phyloP scores from a whole-genome alignment of 2,797 vertebrate species.

The Champsocephalus esox region DNA sequence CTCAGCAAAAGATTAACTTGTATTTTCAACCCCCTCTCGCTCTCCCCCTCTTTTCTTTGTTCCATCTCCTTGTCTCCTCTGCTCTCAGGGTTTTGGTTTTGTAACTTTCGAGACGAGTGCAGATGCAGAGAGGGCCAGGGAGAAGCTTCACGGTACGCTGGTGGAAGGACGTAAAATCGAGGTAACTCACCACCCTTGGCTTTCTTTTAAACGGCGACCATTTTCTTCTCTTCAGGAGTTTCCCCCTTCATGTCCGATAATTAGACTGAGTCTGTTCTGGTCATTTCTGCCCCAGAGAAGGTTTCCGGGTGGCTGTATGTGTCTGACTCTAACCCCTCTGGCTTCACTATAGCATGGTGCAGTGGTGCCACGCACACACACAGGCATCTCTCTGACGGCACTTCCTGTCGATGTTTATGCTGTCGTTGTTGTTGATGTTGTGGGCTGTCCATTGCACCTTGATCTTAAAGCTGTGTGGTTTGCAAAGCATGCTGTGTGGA shows the following conservation, averaged over 20 bases:
- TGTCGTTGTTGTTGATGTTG: slow-evolving; percentile 63
- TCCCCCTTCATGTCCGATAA: slow-evolving; percentile 70
- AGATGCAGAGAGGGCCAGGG: slow-evolving; percentile 96
- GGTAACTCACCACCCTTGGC: slow-evolving; percentile 87
- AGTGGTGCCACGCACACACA: slow-evolving; percentile 67
- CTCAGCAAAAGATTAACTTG: slow-evolving; percentile 16
- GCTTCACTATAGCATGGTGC: slow-evolving; percentile 79
- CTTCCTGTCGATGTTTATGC: slow-evolving; percentile 66
- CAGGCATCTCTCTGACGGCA: slow-evolving; percentile 59
- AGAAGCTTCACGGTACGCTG: slow-evolving; percentile 98
- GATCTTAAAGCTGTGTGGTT: slow-evolving; percentile 74
- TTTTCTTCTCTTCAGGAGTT: slow-evolving; percentile 60
- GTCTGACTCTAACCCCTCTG: slow-evolving; percentile 67
- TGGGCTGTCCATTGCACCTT: slow-evolving; percentile 80
- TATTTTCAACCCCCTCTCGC: slow-evolving; percentile 6
- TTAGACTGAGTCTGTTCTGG: slow-evolving; percentile 72
- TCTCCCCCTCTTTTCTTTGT: background rate
- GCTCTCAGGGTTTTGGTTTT: slow-evolving; percentile 97
- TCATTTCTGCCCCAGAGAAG: slow-evolving; percentile 63
- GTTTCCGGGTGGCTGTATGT: slow-evolving; percentile 70
- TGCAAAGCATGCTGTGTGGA: slow-evolving; percentile 82
- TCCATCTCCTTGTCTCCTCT: slow-evolving; percentile 43
- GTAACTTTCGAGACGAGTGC: slow-evolving; percentile 98
- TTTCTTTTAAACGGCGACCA: slow-evolving; percentile 49
- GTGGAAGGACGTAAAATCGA: slow-evolving; percentile 98